Base-by-base conservation (phyloP, 2,888 invertebrate genomes). In the Merodon equestris region DNA sequence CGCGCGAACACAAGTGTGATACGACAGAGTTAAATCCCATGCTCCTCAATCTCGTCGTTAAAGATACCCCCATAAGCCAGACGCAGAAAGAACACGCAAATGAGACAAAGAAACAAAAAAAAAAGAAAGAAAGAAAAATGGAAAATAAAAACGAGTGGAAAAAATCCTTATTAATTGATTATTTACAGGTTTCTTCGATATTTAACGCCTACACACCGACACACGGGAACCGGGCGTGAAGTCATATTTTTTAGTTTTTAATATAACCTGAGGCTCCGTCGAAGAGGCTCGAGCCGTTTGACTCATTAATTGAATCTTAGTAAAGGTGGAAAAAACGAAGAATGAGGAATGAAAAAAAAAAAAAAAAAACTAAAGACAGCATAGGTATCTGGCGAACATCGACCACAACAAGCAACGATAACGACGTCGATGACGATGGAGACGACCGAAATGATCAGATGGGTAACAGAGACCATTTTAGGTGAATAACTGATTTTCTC, bases 211-310 rank as follows among this genome's bases (percentile, higher is more conserved):
- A 79, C 77, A 79, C 77, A 79, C 77, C 54, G 36, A 53, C 47
- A n/a, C n/a, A 57, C 42, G 44, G 47, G 47, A 36, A 27, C 54
- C 48, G 38, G 77, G 77, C 68, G 68, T 79, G 77, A 79, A 79
- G 77, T 74, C 63, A 79, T 79, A 79, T 74, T 74, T 71, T 76
- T 79, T 45, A 63, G n/a, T 68, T 79, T 79, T 79, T 79, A 79
- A 77, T 74, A 73, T 79, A 61, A 79, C 77, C 68, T 68, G 53
- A 67, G 67, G 77, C 66, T 54, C 14, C 36, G 42, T 60, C 48
- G n/a, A n/a, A n/a, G 61, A 44, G 58, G 44, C 53, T 47, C 70
- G 57, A 57, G 70, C 42, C 70, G 34, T 53, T 73, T 63, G 58
- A 50, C 73, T 79, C 64, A 79, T 79, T 79, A 74, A 74, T 79